phyloP scores from a whole-genome alignment of 2,797 vertebrate species.

The Pterois miles region DNA sequence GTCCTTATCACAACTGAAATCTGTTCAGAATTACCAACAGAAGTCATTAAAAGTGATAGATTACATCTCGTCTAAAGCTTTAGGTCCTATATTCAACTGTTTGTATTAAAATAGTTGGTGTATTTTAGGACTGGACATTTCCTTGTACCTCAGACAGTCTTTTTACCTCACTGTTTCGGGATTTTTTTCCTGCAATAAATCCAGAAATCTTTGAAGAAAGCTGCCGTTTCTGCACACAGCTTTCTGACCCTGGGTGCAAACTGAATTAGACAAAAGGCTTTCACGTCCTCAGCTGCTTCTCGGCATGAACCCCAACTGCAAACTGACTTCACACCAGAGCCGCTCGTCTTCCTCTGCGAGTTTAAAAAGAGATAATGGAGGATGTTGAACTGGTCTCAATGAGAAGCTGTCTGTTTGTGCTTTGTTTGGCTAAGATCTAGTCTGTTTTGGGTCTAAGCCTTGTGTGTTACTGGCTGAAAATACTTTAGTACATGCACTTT shows the following conservation, averaged over 20 bases:
- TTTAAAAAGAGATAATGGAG: background rate
- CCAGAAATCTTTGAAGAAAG: background rate
- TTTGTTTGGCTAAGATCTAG: background rate
- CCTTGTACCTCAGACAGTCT: no score
- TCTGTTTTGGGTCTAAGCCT: background rate
- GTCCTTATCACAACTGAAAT: no score
- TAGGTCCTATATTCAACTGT: background rate
- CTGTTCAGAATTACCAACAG: no score
- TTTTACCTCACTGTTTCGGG: background rate
- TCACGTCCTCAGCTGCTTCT: slow-evolving; percentile 26
- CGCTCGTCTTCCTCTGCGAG: slow-evolving; percentile 7
- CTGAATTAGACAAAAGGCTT: slow-evolving; percentile 21
- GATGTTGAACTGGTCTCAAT: background rate
- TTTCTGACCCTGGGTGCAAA: slow-evolving; percentile 16
- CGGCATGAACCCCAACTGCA: slow-evolving; percentile 12
- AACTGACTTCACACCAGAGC: slow-evolving; percentile 7
- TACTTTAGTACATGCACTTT: background rate
- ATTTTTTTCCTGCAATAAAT: background rate
- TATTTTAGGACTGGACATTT: background rate
- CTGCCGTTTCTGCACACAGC: slow-evolving; percentile 11
- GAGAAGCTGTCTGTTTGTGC: background rate
- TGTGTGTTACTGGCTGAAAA: background rate
- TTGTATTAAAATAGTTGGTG: background rate
- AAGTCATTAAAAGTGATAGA: no score
- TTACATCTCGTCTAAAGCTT: no score